Conservation (phyloP, 2,888 invertebrate genomes). For the Melieria omissa region DNA sequence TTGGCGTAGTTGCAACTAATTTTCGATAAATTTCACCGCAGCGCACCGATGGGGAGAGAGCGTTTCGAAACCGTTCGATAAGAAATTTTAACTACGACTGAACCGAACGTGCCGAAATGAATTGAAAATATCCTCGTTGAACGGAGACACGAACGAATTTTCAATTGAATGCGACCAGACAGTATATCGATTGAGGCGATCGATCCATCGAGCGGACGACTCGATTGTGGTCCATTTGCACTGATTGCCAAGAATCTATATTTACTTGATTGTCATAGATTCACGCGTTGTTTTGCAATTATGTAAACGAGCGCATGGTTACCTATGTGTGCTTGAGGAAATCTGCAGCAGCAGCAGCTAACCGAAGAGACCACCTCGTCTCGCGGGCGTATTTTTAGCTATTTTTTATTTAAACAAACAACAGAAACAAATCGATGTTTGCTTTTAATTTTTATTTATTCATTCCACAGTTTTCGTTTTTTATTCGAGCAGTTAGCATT, state of each 20-base stretch:
- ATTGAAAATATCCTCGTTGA: constrained; percentile 51
- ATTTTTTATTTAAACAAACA: too few relatives aligned
- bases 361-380: too few relatives aligned
- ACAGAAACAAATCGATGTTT: too few relatives aligned
- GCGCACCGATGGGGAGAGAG: constrained; percentile 55
- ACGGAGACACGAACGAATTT: constrained; percentile 5
- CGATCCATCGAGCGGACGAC: constrained; percentile 28
- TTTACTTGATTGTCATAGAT: constrained; percentile 49
- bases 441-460: too few relatives aligned
- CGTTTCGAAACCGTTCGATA: constrained; percentile 61
- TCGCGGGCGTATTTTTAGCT: too few relatives aligned
- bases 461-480: too few relatives aligned
- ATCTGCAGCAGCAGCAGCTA: too few relatives aligned
- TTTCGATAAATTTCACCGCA: constrained; percentile 48
- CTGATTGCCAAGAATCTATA: constrained; percentile 56
- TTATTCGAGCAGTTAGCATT: too few relatives aligned
- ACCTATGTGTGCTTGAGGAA: constrained; percentile 1
- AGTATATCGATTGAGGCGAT: constrained; percentile 1
- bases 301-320: constrained; percentile 49
- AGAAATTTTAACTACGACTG: constrained; percentile 66
- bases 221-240: constrained; percentile 42
- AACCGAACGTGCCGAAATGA: constrained; percentile 53
- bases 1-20: neutral
- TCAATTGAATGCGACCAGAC: neutral
- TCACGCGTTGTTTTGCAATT: constrained; percentile 47